phyloP scores from a whole-genome alignment of 2,888 invertebrate species.

The Coronaproctus castanopsis region DNA sequence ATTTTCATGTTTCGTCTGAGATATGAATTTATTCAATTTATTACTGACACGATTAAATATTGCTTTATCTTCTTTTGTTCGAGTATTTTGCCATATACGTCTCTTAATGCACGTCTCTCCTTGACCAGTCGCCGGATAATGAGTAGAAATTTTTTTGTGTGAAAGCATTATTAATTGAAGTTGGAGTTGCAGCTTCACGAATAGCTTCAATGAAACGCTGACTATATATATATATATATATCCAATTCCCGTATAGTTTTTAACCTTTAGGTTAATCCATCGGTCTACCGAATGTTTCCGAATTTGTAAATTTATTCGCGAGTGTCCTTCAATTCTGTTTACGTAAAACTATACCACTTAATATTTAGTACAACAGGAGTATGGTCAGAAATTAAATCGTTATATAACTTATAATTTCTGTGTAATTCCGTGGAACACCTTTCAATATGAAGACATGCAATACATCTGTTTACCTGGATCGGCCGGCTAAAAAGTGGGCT shows the following conservation, averaged over 20 bases:
- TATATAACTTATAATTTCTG: not conserved
- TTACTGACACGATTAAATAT: too few relatives aligned
- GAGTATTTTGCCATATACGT: too few relatives aligned
- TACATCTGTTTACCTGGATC: not conserved
- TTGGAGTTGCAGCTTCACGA: not conserved
- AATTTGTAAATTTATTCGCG: not conserved
- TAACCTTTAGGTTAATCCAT: not conserved
- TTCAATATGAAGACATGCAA: not conserved
- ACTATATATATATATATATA: too few relatives aligned
- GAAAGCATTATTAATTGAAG: not conserved
- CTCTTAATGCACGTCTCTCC: too few relatives aligned
- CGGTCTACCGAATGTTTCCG: not conserved
- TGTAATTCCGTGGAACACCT: not conserved
- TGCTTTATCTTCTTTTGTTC: too few relatives aligned
- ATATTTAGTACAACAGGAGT: not conserved
- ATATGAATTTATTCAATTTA: too few relatives aligned
- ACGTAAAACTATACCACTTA: not conserved
- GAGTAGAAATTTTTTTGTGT: not conserved
- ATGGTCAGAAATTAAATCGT: not conserved
- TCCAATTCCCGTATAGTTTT: too few relatives aligned
- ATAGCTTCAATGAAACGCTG: not conserved
- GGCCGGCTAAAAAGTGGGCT: not conserved
- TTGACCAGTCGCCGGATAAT: too few relatives aligned
- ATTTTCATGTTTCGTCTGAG: too few relatives aligned
- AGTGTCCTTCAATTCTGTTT: not conserved